Evolutionary conservation across 2,888 invertebrate species (phyloP), one percentile per base, ranked within the genome.

Genomic region (Amblyjoppa fuscipennis): DNA sequence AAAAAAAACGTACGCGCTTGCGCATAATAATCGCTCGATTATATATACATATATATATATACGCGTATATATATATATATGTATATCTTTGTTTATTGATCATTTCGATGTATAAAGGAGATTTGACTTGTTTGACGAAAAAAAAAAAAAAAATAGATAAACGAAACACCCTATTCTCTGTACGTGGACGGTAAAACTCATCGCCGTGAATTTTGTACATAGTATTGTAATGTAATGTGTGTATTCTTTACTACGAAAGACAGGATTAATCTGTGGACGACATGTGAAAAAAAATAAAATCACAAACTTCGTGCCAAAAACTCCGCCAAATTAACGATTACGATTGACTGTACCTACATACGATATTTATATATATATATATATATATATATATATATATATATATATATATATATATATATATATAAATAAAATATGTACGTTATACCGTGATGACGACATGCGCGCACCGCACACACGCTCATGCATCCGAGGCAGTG

Each of bases 291-390:
- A 11, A 45, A 77, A 64, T 76, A 73, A 71, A 86, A 77, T 49
- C 53, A 11, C 59, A 78, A 69, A 71, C 71, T 31, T 83, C 78
- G 87, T 87, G 87, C 87, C 87, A 85, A 87, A 87, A 87, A 81
- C 82, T 71, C 74, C 82, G 87, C 88, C 87, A 88, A 86, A 85
- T 84, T 75, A 87, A 85, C 86, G 82, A 73, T 78, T 71, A 73
- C 79, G 79, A 84, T 87, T 83, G 84, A 80, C 25, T 64, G 71
- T 83, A 83, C 64, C 51, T 79, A 73, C 53, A 78, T 73, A 74
- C 25, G 45, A 81, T 80, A 66, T 20, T 51, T 13, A 66, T 73
- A 73, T 56, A 64, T 49, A 51, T 61, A 59, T 59, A 70, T 51
- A 53, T 13, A 56, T 66, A 73, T 59, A 61, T 51, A 53, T 20